Evolutionary conservation across 1,140 invertebrate species (phyloP), one percentile per base, ranked within the genome.

Genomic region (Drosophila pseudoobscura): DNA sequence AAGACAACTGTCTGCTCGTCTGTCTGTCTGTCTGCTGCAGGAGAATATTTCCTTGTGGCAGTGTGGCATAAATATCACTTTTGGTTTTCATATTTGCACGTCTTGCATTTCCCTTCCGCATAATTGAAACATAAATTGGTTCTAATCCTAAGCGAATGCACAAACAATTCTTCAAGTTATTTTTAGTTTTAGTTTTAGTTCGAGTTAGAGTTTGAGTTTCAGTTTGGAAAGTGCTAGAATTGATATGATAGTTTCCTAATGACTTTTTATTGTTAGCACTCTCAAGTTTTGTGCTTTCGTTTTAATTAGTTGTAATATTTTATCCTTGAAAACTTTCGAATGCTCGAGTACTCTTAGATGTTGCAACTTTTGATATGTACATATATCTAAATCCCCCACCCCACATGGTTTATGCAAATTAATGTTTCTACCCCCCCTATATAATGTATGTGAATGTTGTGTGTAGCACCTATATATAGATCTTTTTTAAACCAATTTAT

Each of bases 331-430:
- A 9, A 17, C 35, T 52, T 59, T 47, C 13, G 1, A 44, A 26
- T 9, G 57, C 49, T 41, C 52, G 49, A 11, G 31, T 45, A 41
- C 13, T 17, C n/a, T 69, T 68, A n/a, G 24, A 35, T 68, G 65
- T 22, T 7, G 43, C 35, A 64, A 24, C 20, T 64, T 29, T 39
- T 64, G 26, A 31, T 13, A 39, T 3, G 31, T 13, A 6, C 29
- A 6, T 3, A 1, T 43, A 6, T 20, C 11, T 35, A 22, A 24
- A 2, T n/a, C 29, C 53, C 44, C 15, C 47, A 56, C 61, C 51
- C 71, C 82, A 69, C 75, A 85, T 85, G 80, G 80, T 85, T 85
- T 85, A 85, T 85, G 80, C 84, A 88, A 89, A 89, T 89, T 59
- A 68, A 88, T 88, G 62, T 75, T 70, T 43, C 53, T 65, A 41